Percentiles rank a stretch among this genome's conserved stretches.
phyloP scores from a whole-genome alignment of 2,888 invertebrate species.

The Amaurobius ferox region DNA sequence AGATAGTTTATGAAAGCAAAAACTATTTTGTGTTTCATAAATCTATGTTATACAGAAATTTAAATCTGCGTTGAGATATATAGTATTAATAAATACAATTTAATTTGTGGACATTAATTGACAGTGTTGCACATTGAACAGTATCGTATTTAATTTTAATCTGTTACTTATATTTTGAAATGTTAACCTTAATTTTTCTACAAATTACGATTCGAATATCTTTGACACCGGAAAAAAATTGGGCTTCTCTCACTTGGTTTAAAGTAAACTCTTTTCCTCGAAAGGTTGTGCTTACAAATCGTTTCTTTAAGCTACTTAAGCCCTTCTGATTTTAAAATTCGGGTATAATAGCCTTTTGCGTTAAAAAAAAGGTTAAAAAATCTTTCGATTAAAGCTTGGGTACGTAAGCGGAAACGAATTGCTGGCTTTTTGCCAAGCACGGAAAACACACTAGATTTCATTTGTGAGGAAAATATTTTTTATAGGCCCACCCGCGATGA shows the following conservation, averaged over 20 bases:
- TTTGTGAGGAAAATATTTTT: conserved; percentile 42
- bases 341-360: conserved; percentile 36
- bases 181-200: too few relatives aligned
- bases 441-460: conserved; percentile 55
- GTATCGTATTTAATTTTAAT: too few relatives aligned
- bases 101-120: too few relatives aligned
- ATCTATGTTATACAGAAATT: too few relatives aligned
- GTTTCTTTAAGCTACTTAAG: conserved; percentile 63
- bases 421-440: conserved; percentile 50
- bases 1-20: too few relatives aligned
- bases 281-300: conserved; percentile 42
- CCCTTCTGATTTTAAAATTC: conserved; percentile 58
- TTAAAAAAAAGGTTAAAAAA: conserved; percentile 23
- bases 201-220: too few relatives aligned
- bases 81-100: too few relatives aligned
- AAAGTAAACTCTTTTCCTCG: not conserved
- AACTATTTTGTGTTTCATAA: too few relatives aligned
- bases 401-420: conserved; percentile 19
- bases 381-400: conserved; percentile 55
- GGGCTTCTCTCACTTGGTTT: not conserved
- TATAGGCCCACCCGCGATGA: conserved; percentile 61
- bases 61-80: too few relatives aligned
- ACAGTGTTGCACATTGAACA: too few relatives aligned
- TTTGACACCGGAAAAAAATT: too few relatives aligned
- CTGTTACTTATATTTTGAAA: too few relatives aligned